These are phyloP conservation scores for Actinostola sp. DNA, from an alignment of 92 coral and sea anemone genomes.

Conservation along the genomic window DNA sequence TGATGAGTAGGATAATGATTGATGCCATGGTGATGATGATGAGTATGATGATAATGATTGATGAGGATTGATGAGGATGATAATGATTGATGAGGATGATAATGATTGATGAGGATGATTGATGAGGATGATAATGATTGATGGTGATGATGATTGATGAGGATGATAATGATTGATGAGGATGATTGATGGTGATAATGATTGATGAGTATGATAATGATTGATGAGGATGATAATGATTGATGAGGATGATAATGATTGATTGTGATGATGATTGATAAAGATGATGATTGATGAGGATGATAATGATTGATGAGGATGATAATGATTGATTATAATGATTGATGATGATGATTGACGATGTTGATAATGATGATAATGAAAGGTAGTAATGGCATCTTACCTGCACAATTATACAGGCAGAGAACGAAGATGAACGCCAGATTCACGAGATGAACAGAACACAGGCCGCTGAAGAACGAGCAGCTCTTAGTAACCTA, in stretches of 20 bases:
- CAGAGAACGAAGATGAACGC: slow-evolving; percentile 71
- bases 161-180: not conserved
- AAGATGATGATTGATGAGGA: too few relatives aligned
- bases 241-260: not conserved
- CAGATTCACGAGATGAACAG: slow-evolving; percentile 55
- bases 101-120: not conserved
- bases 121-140: not conserved
- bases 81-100: not conserved
- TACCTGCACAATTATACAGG: slow-evolving; percentile 33
- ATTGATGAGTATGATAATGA: not conserved
- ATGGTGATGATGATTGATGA: not conserved
- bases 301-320: not conserved
- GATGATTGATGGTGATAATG: not conserved
- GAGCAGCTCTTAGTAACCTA: slow-evolving; percentile 50
- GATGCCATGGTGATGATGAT: not conserved
- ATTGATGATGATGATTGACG: not conserved
- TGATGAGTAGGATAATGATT: not conserved
- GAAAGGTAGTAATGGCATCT: too few relatives aligned
- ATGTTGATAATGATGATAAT: not conserved
- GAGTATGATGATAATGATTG: not conserved
- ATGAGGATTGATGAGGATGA: not conserved
- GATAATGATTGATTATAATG: not conserved
- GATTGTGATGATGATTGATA: too few relatives aligned
- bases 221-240: not conserved
- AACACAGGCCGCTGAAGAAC: slow-evolving; percentile 75